Evolutionary conservation across 2,797 vertebrate genomes (phyloP), one percentile per base, ranked within the genome.

Genomic region (Artibeus jamaicensis): DNA sequence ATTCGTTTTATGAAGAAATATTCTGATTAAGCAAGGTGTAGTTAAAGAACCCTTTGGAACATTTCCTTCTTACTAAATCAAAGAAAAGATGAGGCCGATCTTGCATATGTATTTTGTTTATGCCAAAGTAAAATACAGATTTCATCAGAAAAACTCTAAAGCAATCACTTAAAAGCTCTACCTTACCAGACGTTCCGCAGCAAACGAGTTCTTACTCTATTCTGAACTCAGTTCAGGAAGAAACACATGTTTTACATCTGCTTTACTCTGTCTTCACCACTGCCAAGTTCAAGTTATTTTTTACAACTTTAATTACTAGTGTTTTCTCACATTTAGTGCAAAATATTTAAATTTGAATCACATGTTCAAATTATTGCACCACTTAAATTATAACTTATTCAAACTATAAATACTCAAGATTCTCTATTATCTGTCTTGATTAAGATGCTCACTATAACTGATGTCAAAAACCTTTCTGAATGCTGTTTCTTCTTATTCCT

Each of bases 1-100:
- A 73, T 86, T 90, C 68, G 48, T 77, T 81, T 87, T 85, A 86
- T 65, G 82, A 92, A 88, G 16, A 4, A 94, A 78, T 73, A 44
- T 77, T 88, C 39, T 71, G 57, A 15, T 34, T 93, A 83, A 77
- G 39, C 18, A 70, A 71, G 11, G 2, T 44, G 89, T 57, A 57
- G n/a, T 79, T 57, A 26, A 83, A 68, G 65, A 39, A 50, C 8
- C 0, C 19, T 89, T 78, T 77, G 74, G 18, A 55, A 91, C 21
- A 81, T 26, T 79, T 91, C 6, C 29, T 68, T 48, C 34, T 83
- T 87, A 55, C 22, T 46, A 62, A 89, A 42, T 53, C 83, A 29
- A 65, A 89, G 12, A 79, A 9, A 68, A 53, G 14, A 73, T 0
- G 1, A 1, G 32, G 3, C 26, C 4, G 65, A 21, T 71, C 34